Evolutionary conservation across 2,888 invertebrate genomes (phyloP), one percentile per base, ranked within the genome.

Genomic region (Molorchus minor): DNA sequence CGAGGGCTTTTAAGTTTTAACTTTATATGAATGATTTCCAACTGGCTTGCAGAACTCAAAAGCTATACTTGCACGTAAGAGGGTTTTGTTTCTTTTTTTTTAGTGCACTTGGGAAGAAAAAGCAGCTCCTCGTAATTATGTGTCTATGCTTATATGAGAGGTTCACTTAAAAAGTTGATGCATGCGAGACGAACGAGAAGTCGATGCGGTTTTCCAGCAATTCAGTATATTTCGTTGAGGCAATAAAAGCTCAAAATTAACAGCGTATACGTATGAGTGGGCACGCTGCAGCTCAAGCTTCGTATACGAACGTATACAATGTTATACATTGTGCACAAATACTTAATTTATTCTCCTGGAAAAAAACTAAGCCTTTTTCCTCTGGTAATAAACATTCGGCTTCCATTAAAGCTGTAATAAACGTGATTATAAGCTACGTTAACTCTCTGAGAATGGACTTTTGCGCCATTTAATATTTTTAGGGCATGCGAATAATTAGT

Each of bases 211-310:
- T 61, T 56, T 51, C 54, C 45, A 51, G 58, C 60, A 58, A 60
- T 58, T 47, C 58, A 43, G 47, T 56, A 56, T 47, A 53, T 64
- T 61, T 56, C 58, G 57, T 53, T 64, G 60, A 61, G 47, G 62
- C 36, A 60, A 62, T 62, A 64, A 64, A 58, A 60, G 64, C 60
- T 64, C 44, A 20, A 59, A 64, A 64, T 64, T 62, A 64, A 64
- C 61, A 51, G 56, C 51, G 59, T 57, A 59, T 58, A 56, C 33
- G 33, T 57, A 55, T 45, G 57, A 62, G 54, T 51, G 7, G 51
- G 45, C 57, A 54, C 55, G 52, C 47, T 53, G 41, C 35, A 53
- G 33, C 41, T 19, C 54, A 30, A 20, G 20, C 30, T 41, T 41
- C 47, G 44, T 41, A 44, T 45, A 38, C 45, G 47, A 30, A 45